Conservation (phyloP, 2,888 invertebrate genomes). For the Tenodera sinensis region DNA sequence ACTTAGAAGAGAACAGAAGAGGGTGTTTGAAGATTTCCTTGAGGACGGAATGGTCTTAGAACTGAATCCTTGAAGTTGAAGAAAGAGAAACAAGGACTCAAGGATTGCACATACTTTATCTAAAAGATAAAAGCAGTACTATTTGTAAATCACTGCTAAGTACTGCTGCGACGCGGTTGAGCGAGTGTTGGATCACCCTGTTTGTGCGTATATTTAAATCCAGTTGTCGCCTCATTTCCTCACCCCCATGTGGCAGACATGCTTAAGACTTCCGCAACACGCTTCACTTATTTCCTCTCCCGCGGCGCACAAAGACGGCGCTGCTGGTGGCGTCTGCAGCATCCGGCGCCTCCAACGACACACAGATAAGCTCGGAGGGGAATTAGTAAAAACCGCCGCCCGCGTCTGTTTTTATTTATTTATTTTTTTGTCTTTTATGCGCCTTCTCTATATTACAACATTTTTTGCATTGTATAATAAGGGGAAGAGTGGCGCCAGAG, state of each 20-base stretch:
- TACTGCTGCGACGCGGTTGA: not conserved
- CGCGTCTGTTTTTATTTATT: not conserved
- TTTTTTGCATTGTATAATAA: not conserved
- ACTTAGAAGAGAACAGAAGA: too few species aligned
- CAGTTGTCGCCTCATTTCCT: not conserved
- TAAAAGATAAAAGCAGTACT: too few species aligned
- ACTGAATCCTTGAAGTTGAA: too few species aligned
- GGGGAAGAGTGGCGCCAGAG: not conserved
- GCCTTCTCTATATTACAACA: not conserved
- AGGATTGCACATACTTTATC: too few species aligned
- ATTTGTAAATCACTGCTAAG: too few species aligned
- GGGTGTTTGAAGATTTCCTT: too few species aligned
- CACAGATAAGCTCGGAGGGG: conserved; percentile 3
- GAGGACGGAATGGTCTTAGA: too few species aligned
- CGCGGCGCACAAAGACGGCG: not conserved
- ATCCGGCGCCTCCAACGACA: conserved; percentile 4
- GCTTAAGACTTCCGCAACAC: not conserved
- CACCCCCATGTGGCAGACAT: not conserved
- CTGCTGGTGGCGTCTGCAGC: not conserved
- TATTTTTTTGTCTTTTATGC: not conserved
- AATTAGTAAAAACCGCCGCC: not conserved
- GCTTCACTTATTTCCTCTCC: not conserved
- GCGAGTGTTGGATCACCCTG: not conserved
- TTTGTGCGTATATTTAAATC: not conserved
- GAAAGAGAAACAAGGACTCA: too few species aligned